Evolutionary conservation across 2,113 vertebrate species (phyloP), one percentile per base, ranked within the genome.

Genomic region (Casuarius casuarius): DNA sequence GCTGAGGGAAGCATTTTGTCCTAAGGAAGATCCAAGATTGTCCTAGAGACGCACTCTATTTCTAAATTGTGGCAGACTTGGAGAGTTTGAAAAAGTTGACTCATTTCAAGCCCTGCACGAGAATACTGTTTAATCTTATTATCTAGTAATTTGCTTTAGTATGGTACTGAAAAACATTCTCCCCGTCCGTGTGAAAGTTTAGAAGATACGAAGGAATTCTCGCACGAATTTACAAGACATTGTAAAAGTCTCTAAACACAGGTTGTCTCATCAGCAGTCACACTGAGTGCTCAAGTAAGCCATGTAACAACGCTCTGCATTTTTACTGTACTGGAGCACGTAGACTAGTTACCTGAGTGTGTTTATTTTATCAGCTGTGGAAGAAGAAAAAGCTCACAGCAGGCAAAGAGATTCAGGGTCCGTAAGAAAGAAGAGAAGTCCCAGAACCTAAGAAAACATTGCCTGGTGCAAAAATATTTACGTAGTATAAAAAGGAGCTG

Each of bases 1-100:
- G 94, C 77, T 96, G 91, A 87, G 71, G 66, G 71, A 65, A 82
- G 52, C 66, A 70, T 9, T 94, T 95, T 91, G 84, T 38, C 70
- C 38, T 15, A 70, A 73, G 78, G 38, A 91, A 78, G 16, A 72
- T 35, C 49, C 15, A n/a, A 59, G 26, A 87, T 65, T 52, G 71
- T 70, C 20, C 35, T 73, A 59, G 54, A 73, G 49, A 80, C 31
- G 54, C 4, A 22, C 9, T 78, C 17, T 52, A 4, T 87, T 95
- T 90, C 83, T 82, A 73, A 94, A 84, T 79, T 52, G 65, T 92
- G 66, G 62, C 58, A 76, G 16, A 58, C 26, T 63, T 46, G 23
- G 28, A 59, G 20, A 23, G 13, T 19, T 94, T 78, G 38, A 33
- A 92, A 91, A 46, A 46, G 49, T 12, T 17, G 89, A 67, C 35